Conservation (phyloP, 2,113 vertebrate species). For the Chitala chitala region DNA sequence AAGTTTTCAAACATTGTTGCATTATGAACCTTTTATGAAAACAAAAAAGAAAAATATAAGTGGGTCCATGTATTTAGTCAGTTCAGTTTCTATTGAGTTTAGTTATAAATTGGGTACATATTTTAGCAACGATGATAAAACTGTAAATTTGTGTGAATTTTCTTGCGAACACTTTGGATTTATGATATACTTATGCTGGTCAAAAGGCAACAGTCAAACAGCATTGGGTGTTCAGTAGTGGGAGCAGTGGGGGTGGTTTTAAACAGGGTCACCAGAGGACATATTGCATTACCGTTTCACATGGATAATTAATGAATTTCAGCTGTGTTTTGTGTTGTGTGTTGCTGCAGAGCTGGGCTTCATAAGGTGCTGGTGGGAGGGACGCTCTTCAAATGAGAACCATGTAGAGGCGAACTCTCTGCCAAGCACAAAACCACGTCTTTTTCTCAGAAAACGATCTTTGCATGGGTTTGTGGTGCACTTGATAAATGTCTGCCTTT, state of each 20-base stretch:
- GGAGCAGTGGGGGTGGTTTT: not conserved
- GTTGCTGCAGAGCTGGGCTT: not conserved
- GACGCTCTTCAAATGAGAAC: slow-evolving; percentile 16
- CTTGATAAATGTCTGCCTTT: not conserved
- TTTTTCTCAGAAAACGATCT: slow-evolving; percentile 13
- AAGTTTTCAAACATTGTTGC: slow-evolving; percentile 3
- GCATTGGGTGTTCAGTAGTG: not conserved
- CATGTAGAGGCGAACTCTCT: not conserved
- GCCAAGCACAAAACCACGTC: not conserved
- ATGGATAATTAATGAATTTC: slow-evolving; percentile 28
- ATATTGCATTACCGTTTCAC: slow-evolving; percentile 20
- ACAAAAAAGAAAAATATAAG: no score
- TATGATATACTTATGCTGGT: not conserved
- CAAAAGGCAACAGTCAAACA: not conserved
- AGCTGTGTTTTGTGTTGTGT: slow-evolving; percentile 14
- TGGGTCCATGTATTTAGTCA: no score
- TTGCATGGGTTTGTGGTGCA: not conserved
- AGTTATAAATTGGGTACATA: no score
- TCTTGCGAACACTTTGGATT: not conserved
- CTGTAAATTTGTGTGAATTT: not conserved
- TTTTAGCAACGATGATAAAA: no score
- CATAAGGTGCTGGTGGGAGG: not conserved
- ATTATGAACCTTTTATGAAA: no score
- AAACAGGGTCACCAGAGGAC: slow-evolving; percentile 21
- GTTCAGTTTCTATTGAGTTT: no score